A percentile compares a stretch with the other conserved stretches of the same genome.
These are phyloP conservation scores for Daphoenositta chrysoptera DNA, from an alignment of 2,113 vertebrate genomes.

Conservation along the genomic window DNA sequence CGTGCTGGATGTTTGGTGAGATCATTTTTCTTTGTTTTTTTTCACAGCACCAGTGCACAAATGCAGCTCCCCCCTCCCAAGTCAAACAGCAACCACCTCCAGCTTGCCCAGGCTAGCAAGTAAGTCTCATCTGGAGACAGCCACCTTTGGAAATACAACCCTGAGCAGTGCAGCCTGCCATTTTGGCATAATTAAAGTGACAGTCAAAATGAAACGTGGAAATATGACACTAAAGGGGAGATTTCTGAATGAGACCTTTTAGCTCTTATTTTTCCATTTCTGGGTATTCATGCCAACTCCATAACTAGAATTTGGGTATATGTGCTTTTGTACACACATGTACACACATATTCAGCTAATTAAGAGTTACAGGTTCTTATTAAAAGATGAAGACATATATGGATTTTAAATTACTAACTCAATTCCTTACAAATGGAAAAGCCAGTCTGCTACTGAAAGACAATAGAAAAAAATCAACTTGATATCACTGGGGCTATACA, in stretches of 20 bases:
- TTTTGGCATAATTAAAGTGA: background rate
- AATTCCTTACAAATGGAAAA: background rate
- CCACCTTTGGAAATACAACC: background rate
- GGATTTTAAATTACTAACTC: background rate
- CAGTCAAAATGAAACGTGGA: background rate
- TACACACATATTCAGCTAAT: background rate
- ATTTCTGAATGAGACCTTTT: background rate
- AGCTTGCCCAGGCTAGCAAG: background rate
- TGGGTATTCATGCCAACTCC: background rate
- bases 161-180: background rate
- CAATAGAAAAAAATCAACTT: accelerated
- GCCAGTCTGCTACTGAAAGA: background rate
- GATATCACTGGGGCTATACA: background rate
- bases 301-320: background rate
- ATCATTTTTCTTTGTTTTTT: accelerated
- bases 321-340: background rate
- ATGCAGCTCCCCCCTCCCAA: accelerated
- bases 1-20: background rate
- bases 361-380: background rate
- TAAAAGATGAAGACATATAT: background rate
- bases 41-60: background rate
- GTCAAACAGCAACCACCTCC: background rate
- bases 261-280: background rate
- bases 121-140: background rate
- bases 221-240: background rate